Evolutionary conservation across 2,888 invertebrate species (phyloP), one percentile per base, ranked within the genome.

Genomic region (Flexamia atlantica): DNA sequence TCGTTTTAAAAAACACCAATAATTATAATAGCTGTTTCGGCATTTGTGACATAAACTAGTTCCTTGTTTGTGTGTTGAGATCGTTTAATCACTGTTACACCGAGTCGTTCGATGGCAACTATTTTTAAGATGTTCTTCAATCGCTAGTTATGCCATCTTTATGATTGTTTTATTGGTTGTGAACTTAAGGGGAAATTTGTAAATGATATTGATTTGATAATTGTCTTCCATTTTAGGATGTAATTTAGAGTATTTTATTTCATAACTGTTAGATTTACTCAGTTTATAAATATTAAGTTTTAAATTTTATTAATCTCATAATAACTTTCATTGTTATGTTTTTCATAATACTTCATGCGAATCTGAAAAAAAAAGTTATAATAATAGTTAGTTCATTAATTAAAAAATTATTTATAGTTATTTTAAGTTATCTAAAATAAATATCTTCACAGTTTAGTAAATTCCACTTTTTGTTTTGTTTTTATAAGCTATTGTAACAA

Each of bases 201-300:
- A 1, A 57, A 32, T 57, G 28, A 20, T 79, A 28, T 76, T 79
- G 5, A 50, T 79, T 57, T 57, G 20, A 76, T 57, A 57, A 79
- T 79, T 79, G 79, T 79, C 79, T 79, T 79, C 79, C 79, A 79
- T 79, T 53, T 28, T 53, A 79, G 57, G n/a, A 23, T 79, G 79
- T 79, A 76, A 76, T 76, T 76, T 76, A 76, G 74, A 76, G 74
- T 76, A 64, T 12, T 64, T 53, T 46, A 46, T 14, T 46, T 46
- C 14, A 46, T 46, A 3, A 46, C 12, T 46, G 46, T 12, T 46
- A 12, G 4, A 7, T 36, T 36, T 9, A 36, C 36, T 36, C 12
- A 9, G 14, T 17, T 4, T 46, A 46, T 46, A 4, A 17, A 46
- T 46, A 12, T 46, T 9, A 14, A 46, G 7, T 46, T 46, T 46